Conservation (phyloP, 1,140 invertebrate genomes). For the Caenorhabditis briggsae region DNA sequence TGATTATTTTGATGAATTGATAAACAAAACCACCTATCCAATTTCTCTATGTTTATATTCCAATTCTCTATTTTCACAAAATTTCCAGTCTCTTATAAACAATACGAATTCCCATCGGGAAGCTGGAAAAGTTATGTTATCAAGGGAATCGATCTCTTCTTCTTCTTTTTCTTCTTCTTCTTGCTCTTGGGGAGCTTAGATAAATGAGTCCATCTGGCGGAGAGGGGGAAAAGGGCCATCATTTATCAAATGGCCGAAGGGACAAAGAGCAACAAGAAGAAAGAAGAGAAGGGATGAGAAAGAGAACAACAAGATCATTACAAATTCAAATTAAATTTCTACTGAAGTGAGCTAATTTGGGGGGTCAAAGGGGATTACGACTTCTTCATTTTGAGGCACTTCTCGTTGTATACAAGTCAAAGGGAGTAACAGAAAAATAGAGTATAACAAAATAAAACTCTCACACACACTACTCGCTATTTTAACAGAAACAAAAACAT, state of each 20-base stretch:
- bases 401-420: neutral
- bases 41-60: neutral
- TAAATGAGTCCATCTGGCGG: neutral
- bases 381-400: slow-evolving; percentile 13
- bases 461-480: neutral
- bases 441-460: neutral
- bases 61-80: too few relatives aligned
- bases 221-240: neutral
- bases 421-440: neutral
- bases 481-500: neutral
- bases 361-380: neutral
- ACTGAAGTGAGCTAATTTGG: neutral
- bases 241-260: slow-evolving; percentile 23
- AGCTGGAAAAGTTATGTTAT: neutral
- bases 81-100: neutral
- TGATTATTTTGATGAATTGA: neutral
- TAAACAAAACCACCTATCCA: neutral
- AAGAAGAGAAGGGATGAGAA: neutral
- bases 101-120: neutral
- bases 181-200: slow-evolving; percentile 4
- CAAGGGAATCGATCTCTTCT: neutral
- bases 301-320: neutral
- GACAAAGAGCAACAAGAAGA: slow-evolving; percentile 10
- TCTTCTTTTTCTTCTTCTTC: neutral
- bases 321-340: neutral